phyloP scores from a whole-genome alignment of 2,888 invertebrate genomes.

The Lagria hirta region DNA sequence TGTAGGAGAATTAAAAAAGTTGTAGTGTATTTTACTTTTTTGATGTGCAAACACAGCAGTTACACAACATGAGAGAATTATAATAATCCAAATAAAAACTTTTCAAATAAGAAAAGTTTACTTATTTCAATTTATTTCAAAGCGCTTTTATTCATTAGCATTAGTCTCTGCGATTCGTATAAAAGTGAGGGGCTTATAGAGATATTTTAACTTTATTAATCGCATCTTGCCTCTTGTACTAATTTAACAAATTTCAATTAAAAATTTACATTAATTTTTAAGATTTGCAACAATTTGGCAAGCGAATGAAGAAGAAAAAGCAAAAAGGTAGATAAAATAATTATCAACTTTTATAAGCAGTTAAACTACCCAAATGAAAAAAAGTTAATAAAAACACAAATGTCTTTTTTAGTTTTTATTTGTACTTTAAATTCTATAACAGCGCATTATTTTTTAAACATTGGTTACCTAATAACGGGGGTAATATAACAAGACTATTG shows the following conservation, averaged over 20 bases:
- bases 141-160: conserved; percentile 25
- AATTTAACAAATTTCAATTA: conserved; percentile 37
- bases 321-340: conserved; percentile 13
- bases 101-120: conserved; percentile 24
- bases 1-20: too few relatives aligned
- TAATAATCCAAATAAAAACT: conserved; percentile 19
- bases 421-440: too few relatives aligned
- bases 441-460: too few relatives aligned
- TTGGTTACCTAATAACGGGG: too few relatives aligned
- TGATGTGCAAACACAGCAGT: too few relatives aligned
- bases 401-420: too few relatives aligned
- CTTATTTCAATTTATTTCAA: conserved; percentile 25
- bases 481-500: too few relatives aligned
- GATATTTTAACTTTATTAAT: conserved; percentile 35
- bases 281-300: conserved; percentile 30
- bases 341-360: conserved; percentile 8
- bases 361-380: conserved; percentile 8
- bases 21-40: too few relatives aligned
- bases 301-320: conserved; percentile 12
- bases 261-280: conserved; percentile 36
- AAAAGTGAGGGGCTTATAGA: conserved; percentile 26
- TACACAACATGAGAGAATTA: conserved; percentile 14
- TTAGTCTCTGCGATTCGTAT: conserved; percentile 25
- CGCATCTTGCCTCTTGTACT: conserved; percentile 29
- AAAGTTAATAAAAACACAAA: too few relatives aligned